These are phyloP conservation scores for Micropoecilia bifurca DNA, from an alignment of 2,797 vertebrate species.

Conservation along the genomic window DNA sequence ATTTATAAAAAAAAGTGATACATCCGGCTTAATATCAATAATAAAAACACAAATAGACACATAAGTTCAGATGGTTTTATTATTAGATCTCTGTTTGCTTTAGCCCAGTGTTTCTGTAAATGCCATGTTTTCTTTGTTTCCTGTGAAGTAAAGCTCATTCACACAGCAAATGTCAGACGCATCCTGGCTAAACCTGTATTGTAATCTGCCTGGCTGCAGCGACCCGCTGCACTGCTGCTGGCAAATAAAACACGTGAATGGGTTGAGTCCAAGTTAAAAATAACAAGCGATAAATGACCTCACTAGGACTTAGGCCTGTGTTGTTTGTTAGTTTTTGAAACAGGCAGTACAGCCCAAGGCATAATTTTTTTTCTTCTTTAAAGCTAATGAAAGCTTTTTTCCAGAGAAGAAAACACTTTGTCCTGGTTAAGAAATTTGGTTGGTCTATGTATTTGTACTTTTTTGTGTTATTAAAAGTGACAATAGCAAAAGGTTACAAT, in stretches of 20 bases:
- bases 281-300: conserved; percentile 54
- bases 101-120: not conserved
- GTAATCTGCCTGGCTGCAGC: conserved; percentile 1
- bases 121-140: not conserved
- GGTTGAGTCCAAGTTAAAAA: conserved; percentile 55
- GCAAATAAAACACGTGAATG: conserved; percentile 35
- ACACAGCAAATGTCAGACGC: conserved; percentile 37
- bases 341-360: not conserved
- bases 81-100: not conserved
- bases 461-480: not conserved
- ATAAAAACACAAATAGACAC: not conserved
- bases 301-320: conserved; percentile 25
- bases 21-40: not conserved
- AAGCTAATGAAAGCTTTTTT: not conserved
- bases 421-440: not conserved
- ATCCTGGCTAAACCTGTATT: conserved; percentile 51
- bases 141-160: not conserved
- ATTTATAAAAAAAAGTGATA: not conserved
- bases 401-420: not conserved
- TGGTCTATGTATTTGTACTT: not conserved
- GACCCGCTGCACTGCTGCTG: conserved; percentile 14
- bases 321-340: conserved; percentile 11
- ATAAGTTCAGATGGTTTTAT: not conserved
- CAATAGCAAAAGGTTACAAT: not conserved
- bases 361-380: not conserved